Base-by-base conservation (phyloP, 2,888 invertebrate species). In the Tetragnatha montana region DNA sequence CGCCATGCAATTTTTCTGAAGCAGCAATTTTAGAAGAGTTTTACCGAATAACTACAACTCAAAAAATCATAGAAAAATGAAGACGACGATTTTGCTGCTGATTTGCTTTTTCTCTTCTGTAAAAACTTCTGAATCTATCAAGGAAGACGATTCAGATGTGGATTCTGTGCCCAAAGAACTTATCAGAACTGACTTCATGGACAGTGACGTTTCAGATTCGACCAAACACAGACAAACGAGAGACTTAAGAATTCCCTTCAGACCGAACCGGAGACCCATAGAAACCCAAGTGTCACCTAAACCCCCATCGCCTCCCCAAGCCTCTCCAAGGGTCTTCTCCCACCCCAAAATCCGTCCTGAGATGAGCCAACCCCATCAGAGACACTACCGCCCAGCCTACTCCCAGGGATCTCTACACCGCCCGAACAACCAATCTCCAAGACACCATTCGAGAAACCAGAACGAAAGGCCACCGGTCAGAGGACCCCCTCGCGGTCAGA, bases 311-410 rank as follows among this genome's bases (percentile, higher is more conserved):
- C 49, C 84, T 69, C 50, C 71, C 7, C 70, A 50, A 81, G 14
- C 49, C 8, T 70, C 85, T 35, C 22, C 78, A 0, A 50, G 71
- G 35, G 78, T 50, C 12, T 85, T 85, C 7, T 71, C 78, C 12
- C 78, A 78, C 12, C 78, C 85, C 8, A 79, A 71, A 71, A 47
- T 85, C 0, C 70, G 81, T 19, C 85, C 68, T 6, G 51, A 74
- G 7, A 75, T 70, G 22, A 50, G 69, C 21, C 85, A 78, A 19
- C n/a, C 79, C 17, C 76, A 81, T n/a, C 69, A 75, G 19, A 73
- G 81, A 47, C 87, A 87, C 17, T 87, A 87, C 14, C 81, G 69
- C 21, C 87, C 87, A 8, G 87, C 81, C 2, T 87, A 75, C 69
- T 68, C 81, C 19, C 75, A 75, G 12, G 49, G 21, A 12, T 68